These are phyloP conservation scores for Polylopha cassiicola DNA, from an alignment of 2,888 invertebrate genomes.

Conservation along the genomic window DNA sequence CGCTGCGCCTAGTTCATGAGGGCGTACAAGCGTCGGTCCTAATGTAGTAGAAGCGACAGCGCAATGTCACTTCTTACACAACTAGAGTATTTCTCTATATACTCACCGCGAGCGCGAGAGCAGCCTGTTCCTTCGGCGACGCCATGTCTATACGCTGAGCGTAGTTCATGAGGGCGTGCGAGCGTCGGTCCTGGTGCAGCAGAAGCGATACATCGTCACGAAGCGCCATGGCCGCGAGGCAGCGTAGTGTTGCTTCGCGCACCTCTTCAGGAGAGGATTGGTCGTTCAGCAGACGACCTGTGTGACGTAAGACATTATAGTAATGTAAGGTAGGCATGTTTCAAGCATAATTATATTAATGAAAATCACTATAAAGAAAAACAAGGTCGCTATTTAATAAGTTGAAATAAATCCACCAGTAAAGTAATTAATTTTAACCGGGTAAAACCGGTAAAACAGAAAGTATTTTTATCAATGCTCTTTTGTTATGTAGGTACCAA, in stretches of 20 bases:
- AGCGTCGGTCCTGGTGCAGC: slow-evolving; percentile 92
- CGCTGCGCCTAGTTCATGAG: slow-evolving; percentile 5
- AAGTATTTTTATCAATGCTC: no score
- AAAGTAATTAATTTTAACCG: no score
- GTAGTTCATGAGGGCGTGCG: slow-evolving; percentile 92
- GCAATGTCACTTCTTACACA: neutral
- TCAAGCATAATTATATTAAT: no score
- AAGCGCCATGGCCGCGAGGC: slow-evolving; percentile 85
- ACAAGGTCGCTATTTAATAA: no score
- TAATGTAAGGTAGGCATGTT: neutral
- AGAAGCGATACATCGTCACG: slow-evolving; percentile 93
- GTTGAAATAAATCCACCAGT: no score
- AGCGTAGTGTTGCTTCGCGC: slow-evolving; percentile 82
- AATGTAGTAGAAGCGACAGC: slow-evolving; percentile 4
- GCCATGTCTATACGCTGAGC: slow-evolving; percentile 87
- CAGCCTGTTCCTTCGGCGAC: slow-evolving; percentile 85
- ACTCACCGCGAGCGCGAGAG: slow-evolving; percentile 87
- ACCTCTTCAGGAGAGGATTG: slow-evolving; percentile 76
- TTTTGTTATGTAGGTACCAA: no score
- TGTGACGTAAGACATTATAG: slow-evolving; percentile 12
- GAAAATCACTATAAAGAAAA: no score
- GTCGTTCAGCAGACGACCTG: slow-evolving; percentile 80
- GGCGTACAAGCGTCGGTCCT: slow-evolving; percentile 26
- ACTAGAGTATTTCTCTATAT: no score
- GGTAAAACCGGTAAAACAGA: no score